These are phyloP conservation scores for Turritopsis dohrnii DNA, from an alignment of 30 jellyfish, hydroid and myxozoan genomes.

Conservation along the genomic window DNA sequence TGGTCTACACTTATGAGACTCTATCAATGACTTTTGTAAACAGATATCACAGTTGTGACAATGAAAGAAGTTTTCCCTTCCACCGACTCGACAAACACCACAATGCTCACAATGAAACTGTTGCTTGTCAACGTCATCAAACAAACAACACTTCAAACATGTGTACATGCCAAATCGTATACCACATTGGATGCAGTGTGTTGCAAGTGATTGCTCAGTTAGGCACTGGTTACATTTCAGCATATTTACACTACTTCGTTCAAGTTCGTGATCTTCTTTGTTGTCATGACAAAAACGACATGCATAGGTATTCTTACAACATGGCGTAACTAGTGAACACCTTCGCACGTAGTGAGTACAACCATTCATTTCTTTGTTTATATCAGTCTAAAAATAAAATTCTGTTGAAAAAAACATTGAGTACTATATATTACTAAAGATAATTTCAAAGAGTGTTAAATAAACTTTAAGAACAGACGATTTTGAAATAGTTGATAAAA, in stretches of 20 bases:
- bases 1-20: constrained; percentile 56
- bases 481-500: too few relatives aligned
- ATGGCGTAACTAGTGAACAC: constrained; percentile 61
- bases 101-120: constrained; percentile 90
- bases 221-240: constrained; percentile 57
- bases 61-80: constrained; percentile 69
- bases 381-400: background rate
- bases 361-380: background rate
- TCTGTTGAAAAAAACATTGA: background rate
- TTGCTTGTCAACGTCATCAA: constrained; percentile 71
- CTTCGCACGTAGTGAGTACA: constrained; percentile 72
- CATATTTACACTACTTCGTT: constrained; percentile 41
- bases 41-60: constrained; percentile 69
- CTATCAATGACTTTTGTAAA: constrained; percentile 32
- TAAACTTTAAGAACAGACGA: too few relatives aligned
- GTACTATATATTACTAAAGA: background rate
- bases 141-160: constrained; percentile 64
- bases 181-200: constrained; percentile 71
- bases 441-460: too few relatives aligned
- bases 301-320: constrained; percentile 56
- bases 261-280: constrained; percentile 58
- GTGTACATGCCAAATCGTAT: constrained; percentile 70
- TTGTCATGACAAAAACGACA: constrained; percentile 69
- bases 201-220: constrained; percentile 44
- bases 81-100: constrained; percentile 89